phyloP scores from a whole-genome alignment of 2,113 vertebrate species.

The Psophia crepitans region DNA sequence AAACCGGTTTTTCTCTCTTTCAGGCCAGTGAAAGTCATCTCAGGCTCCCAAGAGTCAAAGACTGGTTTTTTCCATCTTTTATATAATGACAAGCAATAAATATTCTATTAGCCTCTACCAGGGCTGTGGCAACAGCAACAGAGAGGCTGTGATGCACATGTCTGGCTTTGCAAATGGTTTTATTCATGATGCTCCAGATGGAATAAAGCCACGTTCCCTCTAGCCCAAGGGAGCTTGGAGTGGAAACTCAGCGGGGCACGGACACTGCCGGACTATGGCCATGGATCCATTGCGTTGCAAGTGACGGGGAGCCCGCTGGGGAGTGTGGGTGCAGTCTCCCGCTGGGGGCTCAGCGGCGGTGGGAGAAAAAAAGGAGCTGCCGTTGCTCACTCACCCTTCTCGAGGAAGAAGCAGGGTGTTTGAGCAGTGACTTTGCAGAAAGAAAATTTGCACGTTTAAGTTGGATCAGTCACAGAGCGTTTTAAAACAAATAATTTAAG shows the following conservation, averaged over 20 bases:
- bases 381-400: not conserved
- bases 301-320: rapidly evolving
- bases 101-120: not conserved
- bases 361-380: not conserved
- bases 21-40: not conserved
- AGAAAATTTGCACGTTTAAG: not conserved
- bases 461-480: not conserved
- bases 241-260: not conserved
- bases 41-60: not conserved
- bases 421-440: not conserved
- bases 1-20: not conserved
- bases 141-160: not conserved
- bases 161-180: not conserved
- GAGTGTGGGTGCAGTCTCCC: not conserved
- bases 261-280: rapidly evolving
- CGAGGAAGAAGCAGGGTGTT: not conserved
- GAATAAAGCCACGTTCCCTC: not conserved
- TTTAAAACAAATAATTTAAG: not conserved
- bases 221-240: not conserved
- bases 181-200: not conserved
- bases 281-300: not conserved
- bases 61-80: not conserved
- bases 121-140: not conserved
- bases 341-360: rapidly evolving
- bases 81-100: not conserved